phyloP scores from a whole-genome alignment of 2,797 vertebrate genomes.

The Pseudocheirus occidentalis region DNA sequence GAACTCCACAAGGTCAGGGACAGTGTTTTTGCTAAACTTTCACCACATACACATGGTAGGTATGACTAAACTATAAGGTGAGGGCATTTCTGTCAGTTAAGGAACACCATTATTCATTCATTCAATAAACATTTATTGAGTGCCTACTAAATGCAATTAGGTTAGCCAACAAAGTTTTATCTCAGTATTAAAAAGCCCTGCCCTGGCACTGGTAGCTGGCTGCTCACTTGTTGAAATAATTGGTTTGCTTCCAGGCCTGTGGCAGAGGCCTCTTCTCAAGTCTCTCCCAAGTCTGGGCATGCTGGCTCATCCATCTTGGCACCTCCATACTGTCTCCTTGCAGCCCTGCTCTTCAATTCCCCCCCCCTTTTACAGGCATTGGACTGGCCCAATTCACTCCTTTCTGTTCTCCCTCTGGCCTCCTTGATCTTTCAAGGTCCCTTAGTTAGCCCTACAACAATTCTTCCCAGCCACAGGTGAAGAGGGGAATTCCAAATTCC shows the following conservation, averaged over 20 bases:
- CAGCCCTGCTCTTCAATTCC: neutral
- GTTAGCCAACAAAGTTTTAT: neutral
- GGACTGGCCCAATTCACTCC: neutral
- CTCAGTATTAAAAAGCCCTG: neutral
- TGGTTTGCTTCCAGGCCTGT: neutral
- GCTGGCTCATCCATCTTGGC: neutral
- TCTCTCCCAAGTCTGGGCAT: neutral
- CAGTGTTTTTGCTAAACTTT: neutral
- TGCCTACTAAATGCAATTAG: neutral
- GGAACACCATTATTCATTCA: neutral
- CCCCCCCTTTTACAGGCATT: neutral
- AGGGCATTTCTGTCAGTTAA: neutral
- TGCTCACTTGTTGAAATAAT: constrained; percentile 5
- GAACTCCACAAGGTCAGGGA: neutral
- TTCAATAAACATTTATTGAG: neutral
- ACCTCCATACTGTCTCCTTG: neutral
- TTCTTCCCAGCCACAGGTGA: neutral
- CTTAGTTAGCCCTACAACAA: neutral
- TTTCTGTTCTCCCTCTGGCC: neutral
- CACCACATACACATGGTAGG: neutral
- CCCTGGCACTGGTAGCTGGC: neutral
- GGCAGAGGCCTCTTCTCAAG: neutral
- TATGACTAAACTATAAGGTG: neutral
- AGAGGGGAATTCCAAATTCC: neutral
- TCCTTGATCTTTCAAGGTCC: neutral